phyloP scores from a whole-genome alignment of 2,113 vertebrate species.

The Epinephelus cyanopodus region DNA sequence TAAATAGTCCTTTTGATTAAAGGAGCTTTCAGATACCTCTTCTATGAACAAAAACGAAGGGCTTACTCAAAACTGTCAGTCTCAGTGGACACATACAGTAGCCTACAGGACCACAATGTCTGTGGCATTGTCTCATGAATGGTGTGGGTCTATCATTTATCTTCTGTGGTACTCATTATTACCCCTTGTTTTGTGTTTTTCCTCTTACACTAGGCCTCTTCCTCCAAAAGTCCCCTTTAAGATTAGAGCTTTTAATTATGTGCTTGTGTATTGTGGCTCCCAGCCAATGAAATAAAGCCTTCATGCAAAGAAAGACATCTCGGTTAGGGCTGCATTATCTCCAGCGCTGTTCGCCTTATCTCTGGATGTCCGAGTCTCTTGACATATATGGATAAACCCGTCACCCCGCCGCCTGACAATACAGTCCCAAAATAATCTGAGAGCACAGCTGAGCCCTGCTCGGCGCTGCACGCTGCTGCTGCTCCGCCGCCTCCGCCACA shows the following conservation, averaged over 20 bases:
- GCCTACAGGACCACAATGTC: neutral
- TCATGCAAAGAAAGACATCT: conserved; percentile 61
- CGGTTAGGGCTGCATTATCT: conserved; percentile 46
- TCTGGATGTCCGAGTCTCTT: conserved; percentile 47
- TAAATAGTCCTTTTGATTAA: neutral
- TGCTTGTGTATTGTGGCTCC: conserved; percentile 21
- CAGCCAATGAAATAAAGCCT: conserved; percentile 8
- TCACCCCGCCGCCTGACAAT: conserved; percentile 85
- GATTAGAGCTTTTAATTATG: neutral
- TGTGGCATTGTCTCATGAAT: neutral
- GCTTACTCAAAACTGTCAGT: neutral
- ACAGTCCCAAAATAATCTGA: conserved; percentile 92
- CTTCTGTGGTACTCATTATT: neutral
- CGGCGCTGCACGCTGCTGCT: conserved; percentile 67
- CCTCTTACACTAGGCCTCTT: neutral
- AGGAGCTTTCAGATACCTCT: neutral
- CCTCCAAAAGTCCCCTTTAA: neutral
- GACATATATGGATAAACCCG: conserved; percentile 93
- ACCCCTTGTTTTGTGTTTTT: neutral
- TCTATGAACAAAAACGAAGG: neutral
- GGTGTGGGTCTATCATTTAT: neutral
- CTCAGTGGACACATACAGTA: neutral
- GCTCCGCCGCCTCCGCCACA: conserved; percentile 22
- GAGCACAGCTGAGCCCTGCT: conserved; percentile 90
- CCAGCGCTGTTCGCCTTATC: conserved; percentile 56